Percentiles rank a stretch among this genome's conserved stretches.
Evolutionary conservation across 1,140 invertebrate species (phyloP).

Genomic region (Papilio glaucus): DNA sequence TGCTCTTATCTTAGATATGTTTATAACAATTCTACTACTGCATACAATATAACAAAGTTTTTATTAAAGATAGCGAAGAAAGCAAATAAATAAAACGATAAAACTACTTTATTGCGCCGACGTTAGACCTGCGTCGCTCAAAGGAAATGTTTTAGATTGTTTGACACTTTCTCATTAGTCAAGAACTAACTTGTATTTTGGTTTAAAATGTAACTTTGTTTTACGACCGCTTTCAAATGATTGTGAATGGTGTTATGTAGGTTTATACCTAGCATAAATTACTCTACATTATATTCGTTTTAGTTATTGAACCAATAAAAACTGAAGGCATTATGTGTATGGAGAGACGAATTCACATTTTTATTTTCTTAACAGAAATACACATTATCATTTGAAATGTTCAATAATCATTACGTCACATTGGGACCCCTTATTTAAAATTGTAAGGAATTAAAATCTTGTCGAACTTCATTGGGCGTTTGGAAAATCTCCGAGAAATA

Average conservation of each 20-base stretch:
- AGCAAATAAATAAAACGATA: conserved; percentile 17
- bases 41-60: conserved; percentile 5
- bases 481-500: too few relatives aligned
- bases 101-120: conserved; percentile 1
- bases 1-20: neutral
- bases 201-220: conserved; percentile 9
- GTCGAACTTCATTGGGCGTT: too few relatives aligned
- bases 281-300: too few relatives aligned
- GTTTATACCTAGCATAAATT: neutral
- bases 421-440: too few relatives aligned
- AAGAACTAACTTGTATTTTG: neutral
- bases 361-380: too few relatives aligned
- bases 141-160: conserved; percentile 19
- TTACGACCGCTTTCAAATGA: neutral
- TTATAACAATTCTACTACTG: conserved; percentile 9
- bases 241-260: neutral
- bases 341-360: too few relatives aligned
- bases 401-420: too few relatives aligned
- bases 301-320: too few relatives aligned
- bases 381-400: too few relatives aligned
- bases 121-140: neutral
- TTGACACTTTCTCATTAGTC: conserved; percentile 16
- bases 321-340: too few relatives aligned
- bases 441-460: too few relatives aligned
- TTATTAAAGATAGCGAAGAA: conserved; percentile 20